A percentile compares a stretch with the other conserved stretches of the same genome.
phyloP scores from a whole-genome alignment of 2,113 vertebrate genomes.

The Phrynosoma platyrhinos region DNA sequence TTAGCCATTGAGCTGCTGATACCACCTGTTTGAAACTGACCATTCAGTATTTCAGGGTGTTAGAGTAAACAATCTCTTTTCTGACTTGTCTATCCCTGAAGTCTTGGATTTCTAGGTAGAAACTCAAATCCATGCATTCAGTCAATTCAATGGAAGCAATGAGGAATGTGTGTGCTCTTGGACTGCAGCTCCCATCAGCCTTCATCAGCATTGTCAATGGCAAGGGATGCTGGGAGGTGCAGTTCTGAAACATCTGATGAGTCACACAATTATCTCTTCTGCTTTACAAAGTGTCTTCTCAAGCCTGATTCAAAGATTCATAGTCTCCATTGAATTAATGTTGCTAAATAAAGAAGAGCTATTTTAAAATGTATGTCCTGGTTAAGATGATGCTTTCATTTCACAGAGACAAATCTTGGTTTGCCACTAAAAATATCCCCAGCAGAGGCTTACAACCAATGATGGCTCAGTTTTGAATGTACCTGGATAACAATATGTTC shows the following conservation, averaged over 20 bases:
- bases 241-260: background rate
- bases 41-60: background rate
- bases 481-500: background rate
- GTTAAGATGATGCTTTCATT: background rate
- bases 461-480: background rate
- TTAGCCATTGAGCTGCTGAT: background rate
- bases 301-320: background rate
- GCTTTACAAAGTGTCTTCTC: background rate
- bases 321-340: background rate
- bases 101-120: background rate
- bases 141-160: background rate
- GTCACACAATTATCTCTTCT: background rate
- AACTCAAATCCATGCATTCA: background rate
- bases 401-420: background rate
- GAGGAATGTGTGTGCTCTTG: background rate
- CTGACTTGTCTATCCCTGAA: background rate
- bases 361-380: background rate
- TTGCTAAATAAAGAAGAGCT: background rate
- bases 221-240: background rate
- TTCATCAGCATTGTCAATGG: background rate
- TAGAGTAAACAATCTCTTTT: background rate
- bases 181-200: background rate
- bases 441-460: background rate
- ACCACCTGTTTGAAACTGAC: background rate
- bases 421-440: background rate